phyloP scores from a whole-genome alignment of 37 sponge, comb jelly and placozoan genomes.

The Beroe forskalii region DNA sequence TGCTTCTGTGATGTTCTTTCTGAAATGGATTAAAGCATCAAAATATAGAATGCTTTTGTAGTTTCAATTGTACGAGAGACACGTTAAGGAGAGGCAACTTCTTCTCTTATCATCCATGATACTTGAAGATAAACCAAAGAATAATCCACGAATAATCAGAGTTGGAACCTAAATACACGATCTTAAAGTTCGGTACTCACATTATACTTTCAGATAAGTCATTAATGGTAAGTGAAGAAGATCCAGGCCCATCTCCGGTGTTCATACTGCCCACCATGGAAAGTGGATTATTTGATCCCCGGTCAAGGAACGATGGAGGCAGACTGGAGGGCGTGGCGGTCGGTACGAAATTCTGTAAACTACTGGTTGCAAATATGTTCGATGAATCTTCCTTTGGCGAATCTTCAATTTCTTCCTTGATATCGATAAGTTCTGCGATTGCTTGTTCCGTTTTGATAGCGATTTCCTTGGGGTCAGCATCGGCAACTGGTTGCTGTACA shows the following conservation, averaged over 20 bases:
- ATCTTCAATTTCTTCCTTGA: slow-evolving; percentile 31
- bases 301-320: slow-evolving; percentile 64
- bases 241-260: background rate
- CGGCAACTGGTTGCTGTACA: slow-evolving; percentile 12
- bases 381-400: background rate
- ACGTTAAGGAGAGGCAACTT: too few relatives aligned
- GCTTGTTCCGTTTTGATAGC: slow-evolving; percentile 23
- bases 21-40: background rate
- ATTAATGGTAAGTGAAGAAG: background rate
- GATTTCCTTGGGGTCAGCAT: background rate
- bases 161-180: too few relatives aligned
- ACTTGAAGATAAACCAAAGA: too few relatives aligned
- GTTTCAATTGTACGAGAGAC: too few relatives aligned
- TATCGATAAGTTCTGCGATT: slow-evolving; percentile 49
- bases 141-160: too few relatives aligned
- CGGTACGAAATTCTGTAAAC: slow-evolving; percentile 39
- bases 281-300: slow-evolving; percentile 16
- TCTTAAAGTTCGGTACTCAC: too few relatives aligned
- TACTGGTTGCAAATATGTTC: background rate
- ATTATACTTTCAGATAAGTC: slow-evolving; percentile 22
- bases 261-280: slow-evolving; percentile 51
- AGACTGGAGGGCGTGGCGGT: slow-evolving; percentile 61
- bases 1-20: background rate
- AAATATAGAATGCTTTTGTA: too few relatives aligned
- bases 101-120: too few relatives aligned